phyloP scores from a whole-genome alignment of 2,113 vertebrate genomes.

The Monopterus albus region DNA sequence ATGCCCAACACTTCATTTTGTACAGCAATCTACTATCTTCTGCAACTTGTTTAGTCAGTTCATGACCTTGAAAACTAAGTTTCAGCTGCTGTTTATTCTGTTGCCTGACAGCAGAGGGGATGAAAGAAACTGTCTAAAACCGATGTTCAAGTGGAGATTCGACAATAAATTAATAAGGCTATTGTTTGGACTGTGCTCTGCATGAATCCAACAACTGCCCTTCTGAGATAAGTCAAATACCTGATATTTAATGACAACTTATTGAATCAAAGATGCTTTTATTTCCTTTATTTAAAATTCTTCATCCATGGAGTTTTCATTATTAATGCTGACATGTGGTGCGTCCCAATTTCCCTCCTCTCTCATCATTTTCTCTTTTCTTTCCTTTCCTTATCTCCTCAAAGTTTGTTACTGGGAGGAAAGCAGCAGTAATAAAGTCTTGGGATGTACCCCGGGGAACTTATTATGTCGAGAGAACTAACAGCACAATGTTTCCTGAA shows the following conservation, averaged over 20 bases:
- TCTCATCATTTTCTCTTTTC: conserved; percentile 53
- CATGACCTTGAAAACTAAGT: conserved; percentile 19
- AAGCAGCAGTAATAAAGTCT: conserved; percentile 60
- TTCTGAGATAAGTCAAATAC: conserved; percentile 48
- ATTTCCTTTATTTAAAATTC: conserved; percentile 46
- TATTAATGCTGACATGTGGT: conserved; percentile 52
- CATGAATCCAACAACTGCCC: conserved; percentile 44
- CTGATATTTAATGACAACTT: conserved; percentile 47
- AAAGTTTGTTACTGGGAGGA: conserved; percentile 58
- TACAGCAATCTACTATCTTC: background rate
- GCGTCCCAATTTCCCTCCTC: conserved; percentile 47
- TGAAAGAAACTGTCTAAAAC: conserved; percentile 22
- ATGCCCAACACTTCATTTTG: background rate
- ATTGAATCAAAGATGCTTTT: conserved; percentile 54
- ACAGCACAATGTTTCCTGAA: conserved; percentile 46
- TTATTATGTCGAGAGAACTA: conserved; percentile 76
- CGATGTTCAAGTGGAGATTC: conserved; percentile 27
- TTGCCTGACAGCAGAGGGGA: conserved; percentile 28
- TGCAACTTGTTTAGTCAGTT: conserved; percentile 2
- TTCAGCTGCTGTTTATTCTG: conserved; percentile 12
- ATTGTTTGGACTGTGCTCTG: conserved; percentile 40
- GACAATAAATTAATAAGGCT: conserved; percentile 22
- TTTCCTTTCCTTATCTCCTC: conserved; percentile 60
- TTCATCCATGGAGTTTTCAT: conserved; percentile 54
- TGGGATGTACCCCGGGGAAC: conserved; percentile 67